These are phyloP conservation scores for Acleris emargana DNA, from an alignment of 2,888 invertebrate genomes.

Conservation along the genomic window DNA sequence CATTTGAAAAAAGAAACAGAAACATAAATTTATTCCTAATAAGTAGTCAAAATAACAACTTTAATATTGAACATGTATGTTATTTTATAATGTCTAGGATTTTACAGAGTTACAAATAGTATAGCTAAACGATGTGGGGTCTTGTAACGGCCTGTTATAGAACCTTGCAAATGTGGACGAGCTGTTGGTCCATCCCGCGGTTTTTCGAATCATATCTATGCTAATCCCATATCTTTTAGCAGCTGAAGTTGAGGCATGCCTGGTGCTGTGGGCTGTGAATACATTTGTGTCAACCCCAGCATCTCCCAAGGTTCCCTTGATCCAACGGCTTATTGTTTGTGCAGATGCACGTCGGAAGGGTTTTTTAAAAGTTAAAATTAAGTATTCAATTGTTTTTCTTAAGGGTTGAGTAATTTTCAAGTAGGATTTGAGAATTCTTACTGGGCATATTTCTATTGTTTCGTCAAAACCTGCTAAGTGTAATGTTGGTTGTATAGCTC, in stretches of 20 bases:
- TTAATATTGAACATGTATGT: no score
- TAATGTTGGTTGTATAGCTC: background rate
- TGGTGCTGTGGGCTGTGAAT: conserved; percentile 27
- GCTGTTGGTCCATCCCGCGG: conserved; percentile 28
- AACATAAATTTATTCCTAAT: no score
- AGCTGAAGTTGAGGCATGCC: conserved; percentile 29
- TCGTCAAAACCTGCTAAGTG: background rate
- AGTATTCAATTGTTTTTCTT: background rate
- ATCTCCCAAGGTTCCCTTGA: conserved; percentile 6
- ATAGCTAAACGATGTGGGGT: background rate
- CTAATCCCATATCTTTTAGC: conserved; percentile 14
- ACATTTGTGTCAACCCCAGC: conserved; percentile 3
- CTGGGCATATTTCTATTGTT: conserved; percentile 12
- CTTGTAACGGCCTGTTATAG: conserved; percentile 8
- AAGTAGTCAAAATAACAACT: no score
- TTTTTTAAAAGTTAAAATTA: conserved; percentile 8
- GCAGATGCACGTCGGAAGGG: background rate
- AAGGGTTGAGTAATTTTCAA: background rate
- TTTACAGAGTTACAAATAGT: background rate
- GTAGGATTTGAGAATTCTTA: background rate
- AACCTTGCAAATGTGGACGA: conserved; percentile 15
- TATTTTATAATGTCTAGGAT: background rate
- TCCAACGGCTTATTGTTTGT: conserved; percentile 13
- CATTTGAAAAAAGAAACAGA: no score
- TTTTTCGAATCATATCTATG: conserved; percentile 24